phyloP scores from a whole-genome alignment of 92 coral and sea anemone genomes.

The Porites lobata region DNA sequence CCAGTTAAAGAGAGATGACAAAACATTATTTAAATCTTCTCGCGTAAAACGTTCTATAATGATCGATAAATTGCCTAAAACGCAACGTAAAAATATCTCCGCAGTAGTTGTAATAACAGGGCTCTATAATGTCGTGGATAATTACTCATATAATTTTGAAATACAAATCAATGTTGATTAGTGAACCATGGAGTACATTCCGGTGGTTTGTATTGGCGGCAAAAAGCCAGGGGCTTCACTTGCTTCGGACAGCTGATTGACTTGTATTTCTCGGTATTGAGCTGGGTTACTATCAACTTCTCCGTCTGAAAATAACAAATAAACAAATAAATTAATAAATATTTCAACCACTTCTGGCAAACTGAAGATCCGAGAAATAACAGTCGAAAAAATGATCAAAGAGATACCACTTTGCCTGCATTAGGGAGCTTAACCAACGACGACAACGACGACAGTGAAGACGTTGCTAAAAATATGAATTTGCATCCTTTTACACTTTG shows the following conservation, averaged over 20 bases:
- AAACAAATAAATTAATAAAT: neutral
- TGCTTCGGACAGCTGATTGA: conserved; percentile 73
- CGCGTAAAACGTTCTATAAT: neutral
- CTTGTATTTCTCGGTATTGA: conserved; percentile 77
- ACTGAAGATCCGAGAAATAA: neutral
- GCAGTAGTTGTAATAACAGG: neutral
- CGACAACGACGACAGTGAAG: no score
- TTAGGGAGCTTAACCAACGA: no score
- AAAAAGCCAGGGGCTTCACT: conserved; percentile 37
- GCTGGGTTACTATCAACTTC: conserved; percentile 43
- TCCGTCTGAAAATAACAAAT: conserved; percentile 2
- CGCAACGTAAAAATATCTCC: neutral
- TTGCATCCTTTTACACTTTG: no score
- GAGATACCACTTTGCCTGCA: no score
- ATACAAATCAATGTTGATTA: conserved; percentile 10
- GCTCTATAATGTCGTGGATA: neutral
- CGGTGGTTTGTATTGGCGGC: conserved; percentile 59
- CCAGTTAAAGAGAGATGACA: neutral
- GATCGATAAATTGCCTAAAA: neutral
- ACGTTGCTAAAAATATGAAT: no score
- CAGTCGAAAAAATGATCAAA: no score
- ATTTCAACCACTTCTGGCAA: neutral
- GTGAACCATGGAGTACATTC: conserved; percentile 75
- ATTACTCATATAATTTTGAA: neutral
- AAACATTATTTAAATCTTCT: neutral